Evolutionary conservation across 2,113 vertebrate species (phyloP), one percentile per base, ranked within the genome.

Genomic region (Antidorcas marsupialis): DNA sequence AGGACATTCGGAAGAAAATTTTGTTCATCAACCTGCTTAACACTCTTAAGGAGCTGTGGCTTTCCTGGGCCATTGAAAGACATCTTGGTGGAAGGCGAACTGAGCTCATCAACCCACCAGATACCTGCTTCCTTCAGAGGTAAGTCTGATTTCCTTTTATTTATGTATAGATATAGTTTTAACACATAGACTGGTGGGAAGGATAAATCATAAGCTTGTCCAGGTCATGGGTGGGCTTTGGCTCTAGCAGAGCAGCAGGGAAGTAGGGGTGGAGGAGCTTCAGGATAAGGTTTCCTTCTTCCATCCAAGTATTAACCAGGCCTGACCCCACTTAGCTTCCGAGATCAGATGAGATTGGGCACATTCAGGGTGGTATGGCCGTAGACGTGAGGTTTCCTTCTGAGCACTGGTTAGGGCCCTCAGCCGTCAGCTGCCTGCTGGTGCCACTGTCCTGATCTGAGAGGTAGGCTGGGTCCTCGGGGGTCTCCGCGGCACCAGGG

Each of bases 371-470:
- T 43, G 71, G 71, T 76, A 27, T 43, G 71, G 39, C 71, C 6
- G 1, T 27, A 27, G 71, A 76, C 71, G 4, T 3, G 71, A 95
- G 52, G 47, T 33, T 92, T 13, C 90, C 62, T 62, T 25, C 36
- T 9, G 82, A 57, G 64, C 8, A 82, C 90, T 0, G 1, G 0
- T 52, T 12, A 3, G 71, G n/a, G 47, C 30, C 89, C 23, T 97
- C n/a, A 0, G 47, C 92, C 17, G 39, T 59, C 0, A 11, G 0
- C 57, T 53, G 95, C 55, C 57, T 30, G 21, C 15, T 9, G 3
- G 83, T 1, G 71, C 94, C 0, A 0, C 88, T 1, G 0, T 23
- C 87, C 60, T 71, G 83, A 5, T 36, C 7, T 0, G 19, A 96
- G 36, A 94, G 57, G 13, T 1, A 16, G 1, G 39, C 84, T 28